Conservation (phyloP, 2,888 invertebrate species). For the Limnephilus lunatus region DNA sequence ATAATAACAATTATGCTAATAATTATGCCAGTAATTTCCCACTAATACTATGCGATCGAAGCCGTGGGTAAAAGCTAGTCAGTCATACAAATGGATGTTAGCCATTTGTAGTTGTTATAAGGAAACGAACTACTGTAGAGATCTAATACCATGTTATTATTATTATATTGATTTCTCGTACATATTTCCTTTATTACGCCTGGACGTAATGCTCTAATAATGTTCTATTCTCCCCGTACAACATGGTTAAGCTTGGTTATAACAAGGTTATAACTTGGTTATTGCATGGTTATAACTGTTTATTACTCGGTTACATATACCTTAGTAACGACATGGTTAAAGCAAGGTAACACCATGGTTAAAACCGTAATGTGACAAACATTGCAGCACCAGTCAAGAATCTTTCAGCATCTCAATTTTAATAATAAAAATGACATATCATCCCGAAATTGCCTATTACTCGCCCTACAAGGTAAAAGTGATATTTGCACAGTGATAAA, state of each 20-base stretch:
- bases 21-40: no score
- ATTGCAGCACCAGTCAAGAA: background rate
- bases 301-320: background rate
- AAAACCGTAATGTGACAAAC: background rate
- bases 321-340: background rate
- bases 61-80: no score
- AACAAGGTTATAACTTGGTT: background rate
- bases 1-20: no score
- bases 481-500: conserved; percentile 7
- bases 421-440: background rate
- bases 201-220: background rate
- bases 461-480: background rate
- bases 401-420: background rate
- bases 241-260: background rate
- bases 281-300: background rate
- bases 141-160: no score
- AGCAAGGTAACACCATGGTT: background rate
- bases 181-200: background rate
- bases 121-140: no score
- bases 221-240: background rate
- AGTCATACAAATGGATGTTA: no score
- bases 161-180: no score
- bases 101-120: no score
- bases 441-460: background rate
- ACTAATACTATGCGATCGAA: no score